These are phyloP conservation scores for Drosophila murphyi DNA, from an alignment of 1,140 invertebrate genomes.

Conservation along the genomic window DNA sequence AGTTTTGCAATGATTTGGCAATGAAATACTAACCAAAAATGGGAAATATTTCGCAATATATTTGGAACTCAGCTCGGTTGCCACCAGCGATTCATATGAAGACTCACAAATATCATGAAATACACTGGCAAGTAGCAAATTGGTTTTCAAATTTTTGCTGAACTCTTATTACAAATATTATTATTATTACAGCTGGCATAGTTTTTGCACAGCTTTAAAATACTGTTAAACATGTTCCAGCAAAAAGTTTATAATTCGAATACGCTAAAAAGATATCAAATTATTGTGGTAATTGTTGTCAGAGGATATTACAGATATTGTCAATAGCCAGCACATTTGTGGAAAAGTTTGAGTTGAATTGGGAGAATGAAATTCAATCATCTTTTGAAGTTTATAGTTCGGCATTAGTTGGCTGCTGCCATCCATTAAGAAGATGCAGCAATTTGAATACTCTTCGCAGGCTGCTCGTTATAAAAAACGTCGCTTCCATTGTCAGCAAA, in stretches of 20 bases:
- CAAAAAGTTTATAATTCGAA: too few species aligned
- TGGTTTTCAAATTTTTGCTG: slow-evolving; percentile 33
- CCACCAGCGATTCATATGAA: slow-evolving; percentile 14
- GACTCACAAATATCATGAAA: slow-evolving; percentile 34
- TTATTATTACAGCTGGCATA: too few species aligned
- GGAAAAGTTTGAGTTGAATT: background rate
- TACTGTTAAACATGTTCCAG: too few species aligned
- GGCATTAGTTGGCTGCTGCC: slow-evolving; percentile 16
- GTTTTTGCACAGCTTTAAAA: too few species aligned
- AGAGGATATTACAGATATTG: background rate
- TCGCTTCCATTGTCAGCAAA: slow-evolving; percentile 71
- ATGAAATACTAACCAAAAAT: too few species aligned
- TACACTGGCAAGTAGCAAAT: slow-evolving; percentile 34
- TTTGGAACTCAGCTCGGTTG: too few species aligned
- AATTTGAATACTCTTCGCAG: slow-evolving; percentile 3
- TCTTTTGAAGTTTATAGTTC: slow-evolving; percentile 4
- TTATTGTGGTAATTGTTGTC: background rate
- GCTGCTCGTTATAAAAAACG: slow-evolving; percentile 33
- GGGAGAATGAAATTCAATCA: slow-evolving; percentile 27
- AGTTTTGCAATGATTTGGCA: too few species aligned
- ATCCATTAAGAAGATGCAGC: background rate
- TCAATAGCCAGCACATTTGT: background rate
- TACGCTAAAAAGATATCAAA: too few species aligned
- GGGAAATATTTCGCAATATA: too few species aligned
- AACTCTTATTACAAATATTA: too few species aligned